Base-by-base conservation (phyloP, 1,140 invertebrate species). In the Drosophila seguyi region DNA sequence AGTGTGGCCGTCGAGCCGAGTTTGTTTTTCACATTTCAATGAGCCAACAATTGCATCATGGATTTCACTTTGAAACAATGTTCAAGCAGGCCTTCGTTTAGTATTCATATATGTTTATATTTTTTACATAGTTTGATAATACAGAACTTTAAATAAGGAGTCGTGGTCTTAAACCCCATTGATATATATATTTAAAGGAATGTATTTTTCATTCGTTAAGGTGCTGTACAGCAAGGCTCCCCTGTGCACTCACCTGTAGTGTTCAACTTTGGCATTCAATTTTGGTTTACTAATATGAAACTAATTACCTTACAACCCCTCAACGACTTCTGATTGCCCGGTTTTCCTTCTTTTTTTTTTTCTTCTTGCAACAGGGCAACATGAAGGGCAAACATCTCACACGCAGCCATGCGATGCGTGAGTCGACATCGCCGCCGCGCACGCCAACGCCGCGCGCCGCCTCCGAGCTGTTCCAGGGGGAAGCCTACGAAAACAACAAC, bases 351-450 rank as follows among this genome's bases (percentile, higher is more conserved):
- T 27, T 4, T 34, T 34, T 34, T 34, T 34, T 31, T 29, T 34
- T 83, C 4, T 6, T 5, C 34, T 39, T 38, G 52, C 52, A 55
- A 55, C 73, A 95, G 94, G 88, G 93, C 76, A 96, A 95, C 90
- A 95, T 95, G 92, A 97, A 97, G 94, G 94, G 96, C 60, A 97
- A 98, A 94, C 94, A 97, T 90, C 93, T 98, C 76, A 96, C 97
- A 27, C 95, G 97, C 87, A 98, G 97, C 84, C 96, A 97, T 94
- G 97, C 97, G 67, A 96, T 98, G 93, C 95, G 96, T 87, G 97
- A 98, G 93, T 96, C 97, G 69, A 95, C 96, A 57, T 98, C 97
- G 27, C 97, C 97, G 16, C 97, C 97, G 39, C 95, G 96, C 75
- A 95, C 96, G 77, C 94, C 95, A 57, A 95, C 94, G 65, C 94